Percentiles rank a stretch among this genome's conserved stretches.
These are phyloP conservation scores for Uria lomvia DNA, from an alignment of 2,113 vertebrate species.

Conservation along the genomic window DNA sequence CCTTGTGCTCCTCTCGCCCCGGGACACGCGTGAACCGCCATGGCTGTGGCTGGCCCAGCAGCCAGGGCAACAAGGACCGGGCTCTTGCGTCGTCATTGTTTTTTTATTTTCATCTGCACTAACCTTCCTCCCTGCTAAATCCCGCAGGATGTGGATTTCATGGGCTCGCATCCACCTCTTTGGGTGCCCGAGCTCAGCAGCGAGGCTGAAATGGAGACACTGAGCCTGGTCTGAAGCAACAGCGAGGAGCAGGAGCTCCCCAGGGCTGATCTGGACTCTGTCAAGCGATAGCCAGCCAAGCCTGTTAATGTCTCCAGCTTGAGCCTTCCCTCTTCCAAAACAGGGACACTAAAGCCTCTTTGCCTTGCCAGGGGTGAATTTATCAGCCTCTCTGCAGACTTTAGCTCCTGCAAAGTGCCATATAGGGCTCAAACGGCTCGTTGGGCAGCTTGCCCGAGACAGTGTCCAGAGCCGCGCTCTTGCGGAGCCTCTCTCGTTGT, in stretches of 20 bases:
- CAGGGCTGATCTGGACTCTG: not conserved
- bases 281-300: not conserved
- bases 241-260: not conserved
- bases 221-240: not conserved
- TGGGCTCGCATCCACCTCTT: not conserved
- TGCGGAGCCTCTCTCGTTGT: not conserved
- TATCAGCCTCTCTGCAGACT: not conserved
- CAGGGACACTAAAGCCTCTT: not conserved
- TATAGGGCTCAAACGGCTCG: not conserved
- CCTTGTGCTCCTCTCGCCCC: not conserved
- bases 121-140: not conserved
- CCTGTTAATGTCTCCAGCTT: not conserved
- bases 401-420: not conserved
- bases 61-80: not conserved
- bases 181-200: not conserved
- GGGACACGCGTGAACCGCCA: not conserved
- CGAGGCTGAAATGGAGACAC: not conserved
- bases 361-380: not conserved
- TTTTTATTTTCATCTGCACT: not conserved
- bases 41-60: constrained; percentile 41
- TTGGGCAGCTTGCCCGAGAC: not conserved
- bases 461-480: not conserved
- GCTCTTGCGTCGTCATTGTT: not conserved
- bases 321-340: not conserved
- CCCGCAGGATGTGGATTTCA: not conserved